These are phyloP conservation scores for Leptoteleia sp. DNA, from an alignment of 1,140 invertebrate genomes.

Conservation along the genomic window DNA sequence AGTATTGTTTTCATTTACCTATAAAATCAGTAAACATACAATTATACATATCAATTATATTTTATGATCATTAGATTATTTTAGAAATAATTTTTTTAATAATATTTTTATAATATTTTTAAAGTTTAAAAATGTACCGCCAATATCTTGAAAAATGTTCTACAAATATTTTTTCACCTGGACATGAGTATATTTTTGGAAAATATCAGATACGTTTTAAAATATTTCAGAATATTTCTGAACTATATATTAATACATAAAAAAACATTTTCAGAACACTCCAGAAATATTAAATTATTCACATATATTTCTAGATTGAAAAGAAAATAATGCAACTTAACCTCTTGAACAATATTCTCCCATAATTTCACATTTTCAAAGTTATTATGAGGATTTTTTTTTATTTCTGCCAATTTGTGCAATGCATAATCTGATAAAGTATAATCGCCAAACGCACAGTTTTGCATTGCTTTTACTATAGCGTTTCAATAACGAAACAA, in stretches of 20 bases:
- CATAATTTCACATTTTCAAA: slow-evolving; percentile 21
- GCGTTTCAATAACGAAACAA: too few species aligned
- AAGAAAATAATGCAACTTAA: neutral
- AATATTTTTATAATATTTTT: too few species aligned
- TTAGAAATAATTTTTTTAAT: neutral
- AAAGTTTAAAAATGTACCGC: too few species aligned
- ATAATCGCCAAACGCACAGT: slow-evolving; percentile 6
- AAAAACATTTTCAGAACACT: too few species aligned
- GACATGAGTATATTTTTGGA: too few species aligned
- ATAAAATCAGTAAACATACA: neutral
- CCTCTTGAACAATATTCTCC: slow-evolving; percentile 23
- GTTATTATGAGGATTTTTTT: neutral
- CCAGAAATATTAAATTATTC: neutral
- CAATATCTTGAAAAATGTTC: too few species aligned
- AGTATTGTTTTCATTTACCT: slow-evolving; percentile 10
- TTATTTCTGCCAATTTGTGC: slow-evolving; percentile 13
- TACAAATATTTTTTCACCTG: too few species aligned
- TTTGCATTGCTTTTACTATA: slow-evolving; percentile 6
- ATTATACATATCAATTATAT: neutral
- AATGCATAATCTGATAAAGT: slow-evolving; percentile 6
- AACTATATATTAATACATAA: too few species aligned
- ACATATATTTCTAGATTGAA: neutral
- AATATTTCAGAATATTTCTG: too few species aligned
- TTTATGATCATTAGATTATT: neutral
- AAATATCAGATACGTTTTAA: too few species aligned